phyloP scores from a whole-genome alignment of 1,140 invertebrate species.

The Notospermus geniculatus region DNA sequence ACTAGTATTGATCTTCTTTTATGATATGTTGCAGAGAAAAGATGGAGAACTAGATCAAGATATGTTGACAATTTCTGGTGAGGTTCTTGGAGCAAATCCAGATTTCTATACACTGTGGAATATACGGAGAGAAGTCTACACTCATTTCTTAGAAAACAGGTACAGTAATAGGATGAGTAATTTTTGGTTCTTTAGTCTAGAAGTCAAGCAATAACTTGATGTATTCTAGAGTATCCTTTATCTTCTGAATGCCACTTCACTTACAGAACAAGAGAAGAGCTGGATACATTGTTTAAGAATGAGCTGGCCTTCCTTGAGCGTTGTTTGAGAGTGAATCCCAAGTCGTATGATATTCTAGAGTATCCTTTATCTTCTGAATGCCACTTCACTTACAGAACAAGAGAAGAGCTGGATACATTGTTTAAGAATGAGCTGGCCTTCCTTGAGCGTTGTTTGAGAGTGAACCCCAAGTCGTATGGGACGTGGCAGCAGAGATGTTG shows the following conservation, averaged over 20 bases:
- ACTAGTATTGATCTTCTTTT: constrained; percentile 9
- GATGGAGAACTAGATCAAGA: constrained; percentile 71
- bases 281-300: constrained; percentile 62
- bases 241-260: background rate
- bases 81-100: constrained; percentile 77
- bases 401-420: constrained; percentile 59
- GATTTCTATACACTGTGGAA: constrained; percentile 95
- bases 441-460: constrained; percentile 67
- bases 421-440: constrained; percentile 74
- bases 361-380: too few species aligned
- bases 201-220: constrained; percentile 11
- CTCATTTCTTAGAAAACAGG: constrained; percentile 55
- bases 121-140: constrained; percentile 78
- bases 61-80: constrained; percentile 68
- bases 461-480: constrained; percentile 79
- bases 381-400: constrained; percentile 27
- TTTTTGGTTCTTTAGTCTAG: background rate
- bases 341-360: too few species aligned
- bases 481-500: constrained; percentile 92
- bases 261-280: constrained; percentile 52
- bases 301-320: constrained; percentile 81
- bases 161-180: constrained; percentile 38
- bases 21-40: constrained; percentile 59
- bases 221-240: background rate
- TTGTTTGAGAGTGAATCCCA: constrained; percentile 58